A percentile compares a stretch with the other conserved stretches of the same genome.
Evolutionary conservation across 2,888 invertebrate genomes (phyloP).

Genomic region (Tipula vernalis): DNA sequence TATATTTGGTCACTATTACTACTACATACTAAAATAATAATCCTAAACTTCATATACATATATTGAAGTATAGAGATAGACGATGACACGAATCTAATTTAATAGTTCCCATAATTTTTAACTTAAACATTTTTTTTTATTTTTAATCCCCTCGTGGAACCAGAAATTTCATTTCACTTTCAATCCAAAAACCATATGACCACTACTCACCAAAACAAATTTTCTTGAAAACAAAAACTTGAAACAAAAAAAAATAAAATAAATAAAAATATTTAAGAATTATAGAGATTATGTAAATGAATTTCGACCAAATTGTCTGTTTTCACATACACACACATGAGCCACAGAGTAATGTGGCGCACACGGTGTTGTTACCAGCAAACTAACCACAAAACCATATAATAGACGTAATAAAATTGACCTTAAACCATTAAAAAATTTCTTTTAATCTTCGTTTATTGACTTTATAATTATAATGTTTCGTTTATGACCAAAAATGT

Average conservation of each 20-base stretch:
- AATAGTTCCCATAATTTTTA: neutral
- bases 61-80: neutral
- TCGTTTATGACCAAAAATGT: neutral
- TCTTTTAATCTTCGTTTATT: neutral
- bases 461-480: neutral
- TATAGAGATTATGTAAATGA: neutral
- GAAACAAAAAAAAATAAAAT: neutral
- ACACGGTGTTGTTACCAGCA: neutral
- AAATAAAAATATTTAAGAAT: neutral
- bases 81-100: neutral
- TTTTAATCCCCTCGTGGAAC: neutral
- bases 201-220: neutral
- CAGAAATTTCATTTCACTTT: neutral
- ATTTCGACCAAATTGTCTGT: neutral
- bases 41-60: neutral
- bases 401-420: neutral
- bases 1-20: neutral
- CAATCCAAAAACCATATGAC: neutral
- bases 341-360: neutral
- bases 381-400: neutral
- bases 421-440: neutral
- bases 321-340: neutral
- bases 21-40: neutral
- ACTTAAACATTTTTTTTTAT: neutral
- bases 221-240: neutral